Base-by-base conservation (phyloP, 2,113 vertebrate genomes). In the Cyanoderma ruficeps region DNA sequence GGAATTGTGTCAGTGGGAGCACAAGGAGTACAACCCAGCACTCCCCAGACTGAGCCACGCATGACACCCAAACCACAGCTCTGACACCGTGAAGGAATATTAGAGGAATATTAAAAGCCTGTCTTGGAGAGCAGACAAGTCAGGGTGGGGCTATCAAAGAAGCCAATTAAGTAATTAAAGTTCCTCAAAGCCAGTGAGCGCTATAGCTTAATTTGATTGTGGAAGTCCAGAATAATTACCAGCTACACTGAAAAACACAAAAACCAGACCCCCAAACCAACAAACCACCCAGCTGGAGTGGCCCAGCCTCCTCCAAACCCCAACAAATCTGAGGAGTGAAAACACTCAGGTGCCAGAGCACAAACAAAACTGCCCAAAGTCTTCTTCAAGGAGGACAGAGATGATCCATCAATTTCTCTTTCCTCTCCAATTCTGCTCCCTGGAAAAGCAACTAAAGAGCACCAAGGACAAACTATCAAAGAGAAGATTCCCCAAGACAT, bases 151-250 rank as follows among this genome's bases (percentile, higher is more conserved):
- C 50, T 61, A 79, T 72, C 78, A 91, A 77, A 92, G 64, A 42
- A 67, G 50, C 49, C 68, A 93, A 93, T 92, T 89, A 92, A 92
- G 83, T 88, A 47, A 74, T 59, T 90, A 37, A 87, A 81, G 60
- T 80, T 93, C 72, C 85, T 78, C 75, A 83, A 78, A 92, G 68
- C 60, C 80, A 82, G 27, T 1, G 47, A 83, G 77, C 9, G 10
- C 60, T 68, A 47, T 3, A 74, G 63, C 25, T 86, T 80, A 64
- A 92, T 75, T 39, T 18, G 68, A 50, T 33, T 70, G 76, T 88
- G 71, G 86, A 77, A 93, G 71, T 67, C 35, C 19, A 7, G 5
- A 63, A 1, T 27, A 41, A 85, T 24, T 69, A 49, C 70, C 60
- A 89, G 44, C 50, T 53, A 53, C 17, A 20, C 41, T 25, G 63